phyloP scores from a whole-genome alignment of 2,888 invertebrate species.

The Mesorhabditis belari region DNA sequence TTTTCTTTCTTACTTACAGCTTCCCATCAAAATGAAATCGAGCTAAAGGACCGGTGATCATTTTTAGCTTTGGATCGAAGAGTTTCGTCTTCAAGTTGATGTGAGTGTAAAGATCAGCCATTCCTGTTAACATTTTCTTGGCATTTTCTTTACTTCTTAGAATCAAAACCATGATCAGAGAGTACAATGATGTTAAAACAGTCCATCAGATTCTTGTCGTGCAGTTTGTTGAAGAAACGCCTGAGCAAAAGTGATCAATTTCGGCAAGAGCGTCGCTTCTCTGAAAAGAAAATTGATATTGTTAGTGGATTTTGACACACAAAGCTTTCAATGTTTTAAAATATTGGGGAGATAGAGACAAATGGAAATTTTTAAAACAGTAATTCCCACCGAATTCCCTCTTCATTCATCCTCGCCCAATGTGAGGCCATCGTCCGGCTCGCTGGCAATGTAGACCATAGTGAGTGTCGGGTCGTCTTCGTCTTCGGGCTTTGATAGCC shows the following conservation, averaged over 20 bases:
- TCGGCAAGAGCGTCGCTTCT: conserved; percentile 31
- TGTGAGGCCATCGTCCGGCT: conserved; percentile 44
- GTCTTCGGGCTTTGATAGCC: conserved; percentile 24
- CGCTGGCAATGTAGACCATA: conserved; percentile 46
- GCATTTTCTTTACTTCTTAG: too few relatives aligned
- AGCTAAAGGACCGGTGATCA: background rate
- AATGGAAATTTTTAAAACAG: background rate
- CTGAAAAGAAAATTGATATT: too few relatives aligned
- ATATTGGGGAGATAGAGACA: too few relatives aligned
- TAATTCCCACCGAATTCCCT: conserved; percentile 3
- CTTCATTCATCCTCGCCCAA: too few relatives aligned
- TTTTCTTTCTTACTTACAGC: background rate
- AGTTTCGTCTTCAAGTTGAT: background rate
- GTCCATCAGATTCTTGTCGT: conserved; percentile 32
- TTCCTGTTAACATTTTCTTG: background rate
- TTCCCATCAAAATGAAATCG: background rate
- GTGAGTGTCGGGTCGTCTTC: conserved; percentile 37
- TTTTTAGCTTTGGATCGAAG: background rate
- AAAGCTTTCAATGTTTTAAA: too few relatives aligned
- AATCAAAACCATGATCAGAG: conserved; percentile 49
- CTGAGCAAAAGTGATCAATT: conserved; percentile 31
- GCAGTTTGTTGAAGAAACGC: conserved; percentile 31
- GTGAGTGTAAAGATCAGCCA: conserved; percentile 4
- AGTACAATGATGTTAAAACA: conserved; percentile 43
- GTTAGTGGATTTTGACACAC: too few relatives aligned